Conservation (phyloP, 2,797 vertebrate species). For the Premnoplex brunnescens region DNA sequence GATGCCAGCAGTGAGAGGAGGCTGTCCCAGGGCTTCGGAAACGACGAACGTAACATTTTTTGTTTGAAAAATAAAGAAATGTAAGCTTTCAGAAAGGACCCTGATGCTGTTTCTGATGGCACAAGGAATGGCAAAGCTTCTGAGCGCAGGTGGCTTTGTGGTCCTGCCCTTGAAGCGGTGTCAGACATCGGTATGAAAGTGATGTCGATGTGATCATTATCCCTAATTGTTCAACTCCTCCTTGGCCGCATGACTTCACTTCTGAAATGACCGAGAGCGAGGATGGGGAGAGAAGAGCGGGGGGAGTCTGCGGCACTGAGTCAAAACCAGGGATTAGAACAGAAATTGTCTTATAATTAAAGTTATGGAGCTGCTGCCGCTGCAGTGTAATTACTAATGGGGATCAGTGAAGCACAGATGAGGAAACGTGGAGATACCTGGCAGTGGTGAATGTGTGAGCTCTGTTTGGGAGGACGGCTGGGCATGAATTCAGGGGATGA, state of each 20-base stretch:
- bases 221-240: conserved; percentile 17
- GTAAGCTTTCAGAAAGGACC: background rate
- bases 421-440: background rate
- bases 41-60: rapidly evolving
- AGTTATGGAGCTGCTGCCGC: background rate
- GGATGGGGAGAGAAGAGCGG: background rate
- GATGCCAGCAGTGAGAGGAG: background rate
- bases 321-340: conserved; percentile 35
- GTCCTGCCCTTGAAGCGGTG: background rate
- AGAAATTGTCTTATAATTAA: conserved; percentile 57
- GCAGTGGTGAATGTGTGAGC: background rate
- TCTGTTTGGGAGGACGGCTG: background rate
- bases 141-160: rapidly evolving
- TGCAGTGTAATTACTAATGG: conserved; percentile 2
- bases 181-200: background rate
- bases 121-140: background rate
- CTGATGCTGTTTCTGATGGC: background rate
- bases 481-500: background rate
- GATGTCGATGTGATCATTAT: background rate
- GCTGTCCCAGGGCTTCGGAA: background rate
- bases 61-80: background rate
- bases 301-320: background rate
- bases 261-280: background rate
- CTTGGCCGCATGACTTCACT: conserved; percentile 18
- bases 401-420: background rate